Conservation (phyloP, 2,113 vertebrate species). For the Nettapus auritus region DNA sequence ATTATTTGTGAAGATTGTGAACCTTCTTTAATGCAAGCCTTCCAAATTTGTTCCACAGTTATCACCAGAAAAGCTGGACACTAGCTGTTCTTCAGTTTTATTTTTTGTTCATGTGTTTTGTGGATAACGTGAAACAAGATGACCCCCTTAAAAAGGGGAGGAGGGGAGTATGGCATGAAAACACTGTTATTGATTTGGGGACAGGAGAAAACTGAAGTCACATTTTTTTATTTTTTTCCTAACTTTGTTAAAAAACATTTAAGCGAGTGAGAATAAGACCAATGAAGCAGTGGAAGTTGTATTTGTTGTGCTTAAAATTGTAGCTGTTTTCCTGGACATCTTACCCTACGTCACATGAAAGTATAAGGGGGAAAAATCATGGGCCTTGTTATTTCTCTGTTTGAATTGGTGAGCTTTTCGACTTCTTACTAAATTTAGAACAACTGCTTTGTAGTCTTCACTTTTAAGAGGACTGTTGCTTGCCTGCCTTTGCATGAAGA, state of each 20-base stretch:
- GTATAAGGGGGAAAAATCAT: neutral
- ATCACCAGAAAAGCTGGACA: conserved; percentile 6
- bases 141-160: neutral
- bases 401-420: neutral
- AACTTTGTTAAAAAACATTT: neutral
- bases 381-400: neutral
- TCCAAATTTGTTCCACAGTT: conserved; percentile 40
- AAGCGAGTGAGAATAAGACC: neutral
- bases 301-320: neutral
- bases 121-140: neutral
- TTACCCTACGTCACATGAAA: neutral
- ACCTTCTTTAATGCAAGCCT: conserved; percentile 44
- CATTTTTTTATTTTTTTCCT: neutral
- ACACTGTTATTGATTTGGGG: neutral
- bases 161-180: neutral
- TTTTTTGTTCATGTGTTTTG: neutral
- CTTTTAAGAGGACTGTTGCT: conserved; percentile 9
- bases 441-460: neutral
- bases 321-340: neutral
- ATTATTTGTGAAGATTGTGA: conserved; percentile 46
- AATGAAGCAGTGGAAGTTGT: neutral
- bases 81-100: neutral
- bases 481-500: neutral
- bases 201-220: neutral
- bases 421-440: neutral